phyloP scores from a whole-genome alignment of 2,888 invertebrate species.

The Allophyes oxyacanthae region DNA sequence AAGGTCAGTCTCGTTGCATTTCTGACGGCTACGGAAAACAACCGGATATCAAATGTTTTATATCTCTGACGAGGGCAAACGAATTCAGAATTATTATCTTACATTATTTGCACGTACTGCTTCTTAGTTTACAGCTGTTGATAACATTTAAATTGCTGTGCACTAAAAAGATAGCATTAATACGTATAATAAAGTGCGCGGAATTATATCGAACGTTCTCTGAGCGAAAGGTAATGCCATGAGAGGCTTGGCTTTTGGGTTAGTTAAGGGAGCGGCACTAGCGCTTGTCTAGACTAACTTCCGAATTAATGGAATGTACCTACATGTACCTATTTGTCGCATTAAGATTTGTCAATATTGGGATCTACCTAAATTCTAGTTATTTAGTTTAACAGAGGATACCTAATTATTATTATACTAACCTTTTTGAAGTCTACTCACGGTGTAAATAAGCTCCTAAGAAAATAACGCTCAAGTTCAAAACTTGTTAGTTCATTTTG shows the following conservation, averaged over 20 bases:
- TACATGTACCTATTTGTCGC: no score
- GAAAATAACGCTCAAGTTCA: no score
- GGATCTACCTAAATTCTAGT: no score
- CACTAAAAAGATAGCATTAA: constrained; percentile 50
- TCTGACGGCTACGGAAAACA: constrained; percentile 30
- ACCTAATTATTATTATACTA: no score
- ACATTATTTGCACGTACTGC: constrained; percentile 36
- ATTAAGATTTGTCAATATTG: no score
- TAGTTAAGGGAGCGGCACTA: background rate
- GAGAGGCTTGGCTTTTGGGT: background rate
- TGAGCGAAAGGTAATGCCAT: constrained; percentile 1
- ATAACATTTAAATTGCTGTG: constrained; percentile 52
- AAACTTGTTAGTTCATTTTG: no score
- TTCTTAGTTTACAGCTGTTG: constrained; percentile 31
- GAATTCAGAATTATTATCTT: constrained; percentile 29
- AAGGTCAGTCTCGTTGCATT: constrained; percentile 17
- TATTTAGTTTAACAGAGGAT: no score
- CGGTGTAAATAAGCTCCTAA: no score
- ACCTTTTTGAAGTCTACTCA: no score
- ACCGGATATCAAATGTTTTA: constrained; percentile 25
- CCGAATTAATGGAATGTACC: no score
- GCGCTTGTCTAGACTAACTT: no score
- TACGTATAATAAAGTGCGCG: constrained; percentile 14
- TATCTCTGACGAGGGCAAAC: constrained; percentile 26
- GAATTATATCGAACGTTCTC: constrained; percentile 12